Conservation (phyloP, 35 echinoderm and acorn worm species). For the Apostichopus parvimensis region DNA sequence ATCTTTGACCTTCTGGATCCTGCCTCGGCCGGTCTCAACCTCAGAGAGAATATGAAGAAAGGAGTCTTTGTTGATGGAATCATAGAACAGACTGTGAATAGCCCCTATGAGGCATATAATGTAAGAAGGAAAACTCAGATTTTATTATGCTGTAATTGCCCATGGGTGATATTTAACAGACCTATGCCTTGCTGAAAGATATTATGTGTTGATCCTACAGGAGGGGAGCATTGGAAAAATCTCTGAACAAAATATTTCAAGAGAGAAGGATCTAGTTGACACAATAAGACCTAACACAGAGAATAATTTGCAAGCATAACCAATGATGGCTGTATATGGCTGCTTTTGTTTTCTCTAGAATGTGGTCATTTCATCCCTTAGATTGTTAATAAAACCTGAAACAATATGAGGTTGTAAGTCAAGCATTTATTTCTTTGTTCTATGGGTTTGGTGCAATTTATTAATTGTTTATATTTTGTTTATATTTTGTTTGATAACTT, state of each 20-base stretch:
- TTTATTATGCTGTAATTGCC: too few relatives aligned
- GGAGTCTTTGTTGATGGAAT: slow-evolving; percentile 97
- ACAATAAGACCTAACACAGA: too few relatives aligned
- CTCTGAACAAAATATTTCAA: not conserved
- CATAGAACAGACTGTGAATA: slow-evolving; percentile 71
- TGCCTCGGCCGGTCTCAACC: slow-evolving; percentile 75
- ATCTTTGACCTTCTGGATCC: slow-evolving; percentile 87
- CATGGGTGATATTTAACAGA: too few relatives aligned
- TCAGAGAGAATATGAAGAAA: slow-evolving; percentile 91
- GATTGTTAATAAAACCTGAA: not conserved
- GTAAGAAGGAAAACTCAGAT: slow-evolving; percentile 34
- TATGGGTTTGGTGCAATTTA: too few relatives aligned
- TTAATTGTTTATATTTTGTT: too few relatives aligned
- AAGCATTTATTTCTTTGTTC: not conserved
- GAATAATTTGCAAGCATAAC: too few relatives aligned
- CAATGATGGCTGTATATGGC: too few relatives aligned
- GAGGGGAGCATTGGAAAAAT: not conserved
- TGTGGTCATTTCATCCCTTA: not conserved
- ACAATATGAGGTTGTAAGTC: not conserved
- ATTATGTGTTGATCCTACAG: too few relatives aligned
- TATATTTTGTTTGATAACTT: too few relatives aligned
- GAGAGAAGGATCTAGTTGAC: too few relatives aligned
- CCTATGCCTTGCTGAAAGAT: too few relatives aligned
- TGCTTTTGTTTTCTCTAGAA: not conserved
- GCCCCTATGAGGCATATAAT: slow-evolving; percentile 80